phyloP scores from a whole-genome alignment of 2,888 invertebrate species.

The Cepaea hortensis region DNA sequence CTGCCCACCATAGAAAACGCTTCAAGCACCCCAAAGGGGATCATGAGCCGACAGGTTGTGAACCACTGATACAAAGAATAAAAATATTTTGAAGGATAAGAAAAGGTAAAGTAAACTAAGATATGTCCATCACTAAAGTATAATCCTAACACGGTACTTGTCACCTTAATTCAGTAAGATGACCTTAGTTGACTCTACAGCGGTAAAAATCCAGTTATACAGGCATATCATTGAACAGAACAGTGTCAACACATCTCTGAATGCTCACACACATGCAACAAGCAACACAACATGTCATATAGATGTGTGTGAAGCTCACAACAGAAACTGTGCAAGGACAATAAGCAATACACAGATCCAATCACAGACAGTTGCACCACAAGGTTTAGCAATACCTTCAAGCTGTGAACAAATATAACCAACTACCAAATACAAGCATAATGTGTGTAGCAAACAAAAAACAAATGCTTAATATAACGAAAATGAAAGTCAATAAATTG shows the following conservation, averaged over 20 bases:
- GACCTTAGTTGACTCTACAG: too few relatives aligned
- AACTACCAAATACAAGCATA: background rate
- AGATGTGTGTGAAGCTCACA: background rate
- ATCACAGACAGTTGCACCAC: background rate
- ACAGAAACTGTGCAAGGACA: slow-evolving; percentile 10
- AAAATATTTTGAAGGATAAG: too few relatives aligned
- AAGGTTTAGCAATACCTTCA: background rate
- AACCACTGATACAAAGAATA: too few relatives aligned
- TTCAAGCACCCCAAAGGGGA: too few relatives aligned
- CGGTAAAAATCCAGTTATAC: too few relatives aligned
- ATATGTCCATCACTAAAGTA: too few relatives aligned
- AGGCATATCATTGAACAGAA: too few relatives aligned
- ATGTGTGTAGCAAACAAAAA: background rate
- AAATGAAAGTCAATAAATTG: background rate
- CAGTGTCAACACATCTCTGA: background rate
- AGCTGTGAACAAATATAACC: background rate
- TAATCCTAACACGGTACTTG: too few relatives aligned
- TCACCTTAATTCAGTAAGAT: too few relatives aligned
- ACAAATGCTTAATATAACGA: background rate
- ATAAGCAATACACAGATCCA: background rate
- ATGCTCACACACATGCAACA: background rate
- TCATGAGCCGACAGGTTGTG: too few relatives aligned
- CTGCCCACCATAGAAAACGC: too few relatives aligned
- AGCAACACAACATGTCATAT: background rate
- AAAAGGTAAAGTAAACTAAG: too few relatives aligned